These are phyloP conservation scores for Aphidius gifuensis DNA, from an alignment of 1,140 invertebrate genomes.

Conservation along the genomic window DNA sequence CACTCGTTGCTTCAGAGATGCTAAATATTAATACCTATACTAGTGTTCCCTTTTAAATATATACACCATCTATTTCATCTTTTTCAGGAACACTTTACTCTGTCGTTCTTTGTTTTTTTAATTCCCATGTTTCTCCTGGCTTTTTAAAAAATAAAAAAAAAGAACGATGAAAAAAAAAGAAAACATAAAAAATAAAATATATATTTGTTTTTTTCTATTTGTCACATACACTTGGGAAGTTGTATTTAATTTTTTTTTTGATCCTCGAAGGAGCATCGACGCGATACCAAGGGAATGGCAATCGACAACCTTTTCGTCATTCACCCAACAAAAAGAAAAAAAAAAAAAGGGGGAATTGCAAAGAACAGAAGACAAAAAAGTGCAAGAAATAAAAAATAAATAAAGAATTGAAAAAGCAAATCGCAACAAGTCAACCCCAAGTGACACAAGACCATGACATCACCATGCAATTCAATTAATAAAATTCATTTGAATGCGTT, in stretches of 20 bases:
- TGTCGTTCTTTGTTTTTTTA: too few relatives aligned
- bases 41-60: slow-evolving; percentile 32
- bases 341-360: slow-evolving; percentile 10
- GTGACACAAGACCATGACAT: slow-evolving; percentile 12
- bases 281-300: slow-evolving; percentile 9
- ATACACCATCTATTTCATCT: not conserved
- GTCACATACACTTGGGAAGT: too few relatives aligned
- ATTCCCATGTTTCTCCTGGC: not conserved
- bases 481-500: slow-evolving; percentile 49
- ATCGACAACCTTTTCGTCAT: slow-evolving; percentile 1
- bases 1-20: slow-evolving; percentile 47
- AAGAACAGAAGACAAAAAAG: slow-evolving; percentile 9
- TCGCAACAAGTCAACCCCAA: slow-evolving; percentile 38
- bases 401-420: slow-evolving; percentile 27
- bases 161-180: not conserved
- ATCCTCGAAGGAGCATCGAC: slow-evolving; percentile 6
- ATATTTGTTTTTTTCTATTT: too few relatives aligned
- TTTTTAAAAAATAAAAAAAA: not conserved
- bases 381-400: slow-evolving; percentile 5
- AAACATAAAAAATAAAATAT: too few relatives aligned
- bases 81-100: too few relatives aligned
- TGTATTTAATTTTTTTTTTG: not conserved
- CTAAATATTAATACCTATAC: slow-evolving; percentile 54
- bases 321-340: not conserved
- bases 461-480: slow-evolving; percentile 48